phyloP scores from a whole-genome alignment of 2,888 invertebrate species.

The Caenorhabditis macrosperma region DNA sequence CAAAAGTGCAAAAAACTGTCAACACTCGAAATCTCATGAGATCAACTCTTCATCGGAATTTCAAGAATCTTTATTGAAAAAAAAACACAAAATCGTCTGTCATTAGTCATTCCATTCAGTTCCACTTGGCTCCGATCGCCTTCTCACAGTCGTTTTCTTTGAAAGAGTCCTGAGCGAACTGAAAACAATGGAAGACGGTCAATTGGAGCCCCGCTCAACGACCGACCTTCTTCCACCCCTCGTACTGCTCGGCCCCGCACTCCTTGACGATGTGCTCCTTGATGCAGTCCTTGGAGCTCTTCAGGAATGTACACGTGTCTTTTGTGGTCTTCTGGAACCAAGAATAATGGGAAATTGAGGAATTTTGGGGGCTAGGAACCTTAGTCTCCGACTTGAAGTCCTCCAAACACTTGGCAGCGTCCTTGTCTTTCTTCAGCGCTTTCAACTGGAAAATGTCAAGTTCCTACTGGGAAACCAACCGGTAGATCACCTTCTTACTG shows the following conservation, averaged over 20 bases:
- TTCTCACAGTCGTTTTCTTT: slow-evolving; percentile 46
- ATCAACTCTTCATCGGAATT: no score
- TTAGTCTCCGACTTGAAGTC: slow-evolving; percentile 50
- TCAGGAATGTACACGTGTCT: slow-evolving; percentile 48
- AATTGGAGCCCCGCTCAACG: background rate
- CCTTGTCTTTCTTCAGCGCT: slow-evolving; percentile 39
- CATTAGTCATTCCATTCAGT: slow-evolving; percentile 8
- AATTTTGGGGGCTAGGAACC: background rate
- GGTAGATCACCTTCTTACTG: slow-evolving; percentile 30
- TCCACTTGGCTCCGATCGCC: slow-evolving; percentile 42
- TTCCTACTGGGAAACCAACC: background rate
- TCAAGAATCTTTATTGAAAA: background rate
- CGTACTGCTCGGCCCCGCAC: slow-evolving; percentile 39
- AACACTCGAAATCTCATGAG: no score
- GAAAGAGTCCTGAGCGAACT: slow-evolving; percentile 46
- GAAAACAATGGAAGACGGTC: slow-evolving; percentile 12
- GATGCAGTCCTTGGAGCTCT: slow-evolving; percentile 48
- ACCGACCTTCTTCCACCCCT: slow-evolving; percentile 33
- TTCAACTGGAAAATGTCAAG: background rate
- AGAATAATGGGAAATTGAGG: background rate
- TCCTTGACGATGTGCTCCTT: slow-evolving; percentile 40
- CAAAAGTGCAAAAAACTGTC: no score
- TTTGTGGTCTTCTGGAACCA: slow-evolving; percentile 21
- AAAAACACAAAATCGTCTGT: background rate
- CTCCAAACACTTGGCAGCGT: slow-evolving; percentile 42